Base-by-base conservation (phyloP, 2,888 invertebrate species). In the Cantharis rufa region DNA sequence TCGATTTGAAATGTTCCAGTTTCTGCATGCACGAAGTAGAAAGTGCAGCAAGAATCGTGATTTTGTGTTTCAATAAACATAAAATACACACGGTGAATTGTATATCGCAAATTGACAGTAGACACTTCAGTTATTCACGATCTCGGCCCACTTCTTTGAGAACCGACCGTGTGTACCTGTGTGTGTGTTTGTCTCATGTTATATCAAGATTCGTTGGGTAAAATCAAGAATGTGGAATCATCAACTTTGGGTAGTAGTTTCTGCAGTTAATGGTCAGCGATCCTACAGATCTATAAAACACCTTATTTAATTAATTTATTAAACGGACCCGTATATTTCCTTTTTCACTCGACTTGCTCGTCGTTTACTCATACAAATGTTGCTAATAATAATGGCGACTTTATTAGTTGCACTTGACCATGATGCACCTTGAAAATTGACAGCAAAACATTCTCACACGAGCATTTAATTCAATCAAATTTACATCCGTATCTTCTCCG, bases 21-120 rank as follows among this genome's bases (percentile, higher is more conserved):
- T 78, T 76, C 78, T 78, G 48, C 48, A 76, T 74, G 70, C 80
- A 80, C 78, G 80, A 80, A 77, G 78, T 80, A 80, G 80, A 80
- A 80, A 80, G 80, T 80, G 80, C 80, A 80, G 69, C 74, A 73
- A 72, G 71, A 77, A 68, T 80, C 80, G 80, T 80, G 80, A 80
- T 75, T 79, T 74, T 73, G 77, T 75, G 73, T 64, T 70, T 76
- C 76, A 78, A 80, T 80, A 80, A 80, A 80, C 78, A 77, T 79
- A 77, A 80, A 48, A 80, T 79, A 79, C 75, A 80, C 69, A 80
- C 78, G 73, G 66, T 76, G 75, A 80, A 79, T 77, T 80, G 80
- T 78, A 80, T 78, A 80, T 80, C 76, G 78, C 77, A 80, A 80
- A 80, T 80, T 80, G 80, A 80, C 78, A 77, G 78, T 70, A 80